A percentile compares a stretch with the other conserved stretches of the same genome.
Evolutionary conservation across 2,113 vertebrate genomes (phyloP).

Genomic region (Ameiurus melas): DNA sequence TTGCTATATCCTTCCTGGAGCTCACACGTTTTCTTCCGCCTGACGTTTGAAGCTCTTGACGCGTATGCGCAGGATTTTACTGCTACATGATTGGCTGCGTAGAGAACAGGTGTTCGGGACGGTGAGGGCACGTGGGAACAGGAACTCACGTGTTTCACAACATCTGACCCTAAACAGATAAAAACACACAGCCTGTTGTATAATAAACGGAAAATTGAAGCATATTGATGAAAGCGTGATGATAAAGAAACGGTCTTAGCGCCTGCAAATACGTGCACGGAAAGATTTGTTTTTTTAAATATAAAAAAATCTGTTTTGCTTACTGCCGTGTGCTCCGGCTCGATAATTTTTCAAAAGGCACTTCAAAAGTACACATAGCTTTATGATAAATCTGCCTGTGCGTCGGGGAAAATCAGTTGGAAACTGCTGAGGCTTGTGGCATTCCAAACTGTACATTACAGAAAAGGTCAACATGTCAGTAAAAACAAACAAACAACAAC

Average conservation of each 20-base stretch:
- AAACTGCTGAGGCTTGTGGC: background rate
- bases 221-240: background rate
- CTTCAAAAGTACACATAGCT: background rate
- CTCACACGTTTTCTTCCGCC: no score
- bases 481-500: background rate
- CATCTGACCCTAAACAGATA: background rate
- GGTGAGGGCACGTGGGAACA: no score
- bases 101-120: no score
- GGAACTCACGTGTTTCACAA: background rate
- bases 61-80: no score
- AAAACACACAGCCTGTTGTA: background rate
- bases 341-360: constrained; percentile 23
- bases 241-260: background rate
- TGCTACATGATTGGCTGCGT: no score
- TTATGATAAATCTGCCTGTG: constrained; percentile 17
- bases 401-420: background rate
- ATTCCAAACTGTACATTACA: constrained; percentile 12
- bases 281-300: background rate
- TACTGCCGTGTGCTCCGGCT: background rate
- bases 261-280: background rate
- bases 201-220: background rate
- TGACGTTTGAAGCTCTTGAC: no score
- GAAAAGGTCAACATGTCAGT: constrained; percentile 32
- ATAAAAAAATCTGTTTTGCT: no score
- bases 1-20: no score